Base-by-base conservation (phyloP, 2,888 invertebrate genomes). In the Belgica antarctica region DNA sequence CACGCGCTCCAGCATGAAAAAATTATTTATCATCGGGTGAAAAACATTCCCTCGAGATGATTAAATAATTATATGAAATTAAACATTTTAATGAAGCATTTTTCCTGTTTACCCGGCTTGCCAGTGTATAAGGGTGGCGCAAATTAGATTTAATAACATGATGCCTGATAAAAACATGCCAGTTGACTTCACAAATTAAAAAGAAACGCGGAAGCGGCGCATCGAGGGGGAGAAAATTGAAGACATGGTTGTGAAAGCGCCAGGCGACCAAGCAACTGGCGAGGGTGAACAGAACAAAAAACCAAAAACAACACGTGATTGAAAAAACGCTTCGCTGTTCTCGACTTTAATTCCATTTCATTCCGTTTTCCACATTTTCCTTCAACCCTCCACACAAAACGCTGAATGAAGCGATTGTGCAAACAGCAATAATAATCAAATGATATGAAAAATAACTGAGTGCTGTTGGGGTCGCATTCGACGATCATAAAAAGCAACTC, bases 71-170 rank as follows among this genome's bases (percentile, higher is more conserved):
- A 17, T 27, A 47, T 17, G 28, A 66, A 47, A 47, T 47, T 66
- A 66, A 47, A 31, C 41, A 66, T 63, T 63, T 46, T 63, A 63
- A 41, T 63, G 15, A 63, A 63, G 25, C 41, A 15, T 52, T 52
- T 52, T 24, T 52, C 52, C 52, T 24, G 7, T n/a, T 19, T 52
- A 2, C 3, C 15, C 8, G 8, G 8, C 3, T 7, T 15, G 19
- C 52, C 12, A 24, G 52, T 52, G 17, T 22, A 15, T 15, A 47
- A 66, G 66, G 66, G 66, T 66, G 52, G 28, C 47, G 36, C 27
- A 41, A 66, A 66, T 66, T 66, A 66, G 66, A 66, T 66, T 65
- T 65, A 65, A 65, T 65, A 65, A 65, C 66, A 25, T 66, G 66
- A 65, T 47, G 36, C 47, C 24, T 47, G 66, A 66, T 66, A 66